Conservation (phyloP, 2,888 invertebrate species). For the Diadegma fenestrale region DNA sequence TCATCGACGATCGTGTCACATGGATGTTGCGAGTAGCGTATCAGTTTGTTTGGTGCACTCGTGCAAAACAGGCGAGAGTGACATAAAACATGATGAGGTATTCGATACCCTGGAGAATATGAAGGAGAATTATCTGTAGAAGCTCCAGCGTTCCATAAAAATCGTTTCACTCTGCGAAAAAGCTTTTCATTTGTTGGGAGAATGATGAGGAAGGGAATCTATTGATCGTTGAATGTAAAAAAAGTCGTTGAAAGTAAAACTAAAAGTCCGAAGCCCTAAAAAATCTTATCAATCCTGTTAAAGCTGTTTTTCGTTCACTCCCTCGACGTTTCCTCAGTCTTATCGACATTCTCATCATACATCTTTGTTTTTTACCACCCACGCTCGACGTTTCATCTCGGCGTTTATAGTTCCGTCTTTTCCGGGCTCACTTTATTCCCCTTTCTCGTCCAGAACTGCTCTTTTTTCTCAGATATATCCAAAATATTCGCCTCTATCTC, state of each 20-base stretch:
- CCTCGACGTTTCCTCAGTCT: constrained; percentile 8
- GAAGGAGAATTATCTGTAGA: neutral
- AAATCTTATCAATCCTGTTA: constrained; percentile 25
- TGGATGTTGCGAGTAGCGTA: constrained; percentile 1
- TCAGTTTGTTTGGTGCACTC: constrained; percentile 15
- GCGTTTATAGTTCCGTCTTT: constrained; percentile 45
- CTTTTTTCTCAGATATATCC: neutral
- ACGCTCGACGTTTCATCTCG: constrained; percentile 26
- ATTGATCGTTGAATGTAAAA: neutral
- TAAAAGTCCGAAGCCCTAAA: neutral
- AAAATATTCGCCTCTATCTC: constrained; percentile 27
- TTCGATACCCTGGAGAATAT: constrained; percentile 2
- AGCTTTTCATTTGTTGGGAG: neutral
- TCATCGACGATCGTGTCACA: constrained; percentile 31
- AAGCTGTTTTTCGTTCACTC: constrained; percentile 35
- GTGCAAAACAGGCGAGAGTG: neutral
- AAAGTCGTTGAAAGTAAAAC: constrained; percentile 7
- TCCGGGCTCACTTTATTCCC: constrained; percentile 29
- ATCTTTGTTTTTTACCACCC: constrained; percentile 24
- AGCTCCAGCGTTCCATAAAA: neutral
- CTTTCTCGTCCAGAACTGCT: constrained; percentile 23
- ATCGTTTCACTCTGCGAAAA: neutral
- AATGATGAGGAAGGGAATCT: neutral
- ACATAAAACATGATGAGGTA: constrained; percentile 1
- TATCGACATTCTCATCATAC: constrained; percentile 17